Conservation (phyloP, 2,888 invertebrate species). For the Pheosia gnoma region DNA sequence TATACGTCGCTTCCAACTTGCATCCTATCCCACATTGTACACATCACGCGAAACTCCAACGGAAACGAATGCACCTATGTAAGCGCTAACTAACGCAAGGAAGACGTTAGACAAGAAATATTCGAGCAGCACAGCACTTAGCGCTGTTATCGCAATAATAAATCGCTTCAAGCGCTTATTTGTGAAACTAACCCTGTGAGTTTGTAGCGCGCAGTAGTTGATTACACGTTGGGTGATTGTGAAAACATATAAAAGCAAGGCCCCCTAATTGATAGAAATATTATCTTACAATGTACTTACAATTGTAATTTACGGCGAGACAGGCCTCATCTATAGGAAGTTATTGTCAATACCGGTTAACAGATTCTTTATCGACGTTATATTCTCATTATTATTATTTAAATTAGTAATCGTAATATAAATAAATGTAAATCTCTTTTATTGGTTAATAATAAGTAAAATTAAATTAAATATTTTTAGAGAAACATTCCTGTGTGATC, state of each 20-base stretch:
- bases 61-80: slow-evolving; percentile 47
- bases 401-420: no score
- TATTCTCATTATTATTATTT: no score
- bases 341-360: no score
- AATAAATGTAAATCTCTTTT: no score
- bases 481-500: no score
- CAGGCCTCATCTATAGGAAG: no score
- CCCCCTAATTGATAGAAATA: no score
- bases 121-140: slow-evolving; percentile 71
- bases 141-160: slow-evolving; percentile 57
- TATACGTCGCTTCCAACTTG: not conserved
- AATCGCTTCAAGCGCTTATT: slow-evolving; percentile 59
- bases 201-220: slow-evolving; percentile 46
- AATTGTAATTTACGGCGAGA: no score
- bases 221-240: slow-evolving; percentile 23
- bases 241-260: not conserved
- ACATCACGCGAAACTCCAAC: slow-evolving; percentile 43
- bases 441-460: no score
- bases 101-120: slow-evolving; percentile 68
- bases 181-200: slow-evolving; percentile 45
- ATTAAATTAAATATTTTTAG: no score
- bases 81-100: slow-evolving; percentile 75
- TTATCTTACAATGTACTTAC: no score
- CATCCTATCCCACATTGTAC: slow-evolving; percentile 13
- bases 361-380: no score